Conservation (phyloP, 92 coral and sea anemone species). For the Bergia puertoricense region DNA sequence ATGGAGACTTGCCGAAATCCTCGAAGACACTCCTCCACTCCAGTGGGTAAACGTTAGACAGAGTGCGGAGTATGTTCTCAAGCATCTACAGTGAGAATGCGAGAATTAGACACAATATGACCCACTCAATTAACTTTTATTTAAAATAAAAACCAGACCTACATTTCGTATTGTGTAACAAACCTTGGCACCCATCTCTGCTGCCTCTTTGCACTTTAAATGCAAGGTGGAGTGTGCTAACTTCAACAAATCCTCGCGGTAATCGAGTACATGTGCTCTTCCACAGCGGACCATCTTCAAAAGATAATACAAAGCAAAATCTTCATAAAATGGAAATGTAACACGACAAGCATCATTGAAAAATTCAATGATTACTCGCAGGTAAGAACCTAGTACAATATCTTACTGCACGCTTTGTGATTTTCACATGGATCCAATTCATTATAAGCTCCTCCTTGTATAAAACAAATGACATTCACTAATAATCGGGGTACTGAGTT, state of each 20-base stretch:
- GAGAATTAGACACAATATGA: not conserved
- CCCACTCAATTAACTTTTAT: not conserved
- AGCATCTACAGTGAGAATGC: constrained; percentile 60
- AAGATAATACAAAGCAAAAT: not conserved
- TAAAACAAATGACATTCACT: too few relatives aligned
- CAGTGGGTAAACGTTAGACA: constrained; percentile 86
- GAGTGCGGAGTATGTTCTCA: constrained; percentile 81
- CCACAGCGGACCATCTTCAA: constrained; percentile 91
- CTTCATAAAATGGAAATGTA: not conserved
- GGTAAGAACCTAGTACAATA: too few relatives aligned
- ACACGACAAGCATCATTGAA: too few relatives aligned
- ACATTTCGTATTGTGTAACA: not conserved
- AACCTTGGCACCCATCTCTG: constrained; percentile 88
- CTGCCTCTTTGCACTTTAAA: constrained; percentile 92
- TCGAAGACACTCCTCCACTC: constrained; percentile 88
- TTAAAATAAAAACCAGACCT: not conserved
- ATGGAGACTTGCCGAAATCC: constrained; percentile 83
- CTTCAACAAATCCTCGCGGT: constrained; percentile 72
- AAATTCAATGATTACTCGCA: too few relatives aligned
- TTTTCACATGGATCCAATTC: too few relatives aligned
- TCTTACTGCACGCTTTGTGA: too few relatives aligned
- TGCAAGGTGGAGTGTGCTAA: constrained; percentile 69
- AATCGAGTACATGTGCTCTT: constrained; percentile 64
- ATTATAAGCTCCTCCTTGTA: too few relatives aligned
- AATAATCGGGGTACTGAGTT: too few relatives aligned